A percentile compares a stretch with the other conserved stretches of the same genome.
phyloP scores from a whole-genome alignment of 2,888 invertebrate genomes.

The Drosophila koepferae region DNA sequence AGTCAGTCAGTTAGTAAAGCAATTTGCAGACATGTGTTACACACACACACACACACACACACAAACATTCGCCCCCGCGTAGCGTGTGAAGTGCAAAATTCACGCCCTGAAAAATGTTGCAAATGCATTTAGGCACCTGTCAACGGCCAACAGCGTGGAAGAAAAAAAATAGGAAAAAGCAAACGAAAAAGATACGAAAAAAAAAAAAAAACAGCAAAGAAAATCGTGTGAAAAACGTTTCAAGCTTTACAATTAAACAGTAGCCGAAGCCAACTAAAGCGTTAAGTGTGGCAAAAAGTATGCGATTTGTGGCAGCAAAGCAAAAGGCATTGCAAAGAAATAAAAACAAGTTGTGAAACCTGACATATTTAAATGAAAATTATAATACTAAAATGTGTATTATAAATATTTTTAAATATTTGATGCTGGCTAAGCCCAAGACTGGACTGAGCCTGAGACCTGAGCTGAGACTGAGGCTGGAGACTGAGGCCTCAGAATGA shows the following conservation, averaged over 20 bases:
- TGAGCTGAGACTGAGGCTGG: too few species aligned
- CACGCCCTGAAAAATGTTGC: slow-evolving; percentile 50
- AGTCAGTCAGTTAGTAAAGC: slow-evolving; percentile 74
- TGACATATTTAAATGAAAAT: not conserved
- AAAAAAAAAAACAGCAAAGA: slow-evolving; percentile 1
- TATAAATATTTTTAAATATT: too few species aligned
- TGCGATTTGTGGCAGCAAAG: not conserved
- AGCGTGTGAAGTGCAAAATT: slow-evolving; percentile 33
- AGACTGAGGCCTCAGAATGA: too few species aligned
- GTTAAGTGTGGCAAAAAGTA: slow-evolving; percentile 47
- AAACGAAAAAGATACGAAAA: slow-evolving; percentile 2
- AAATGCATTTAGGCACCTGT: slow-evolving; percentile 67
- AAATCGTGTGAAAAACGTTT: slow-evolving; percentile 47
- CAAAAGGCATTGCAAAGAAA: not conserved
- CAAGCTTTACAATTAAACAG: slow-evolving; percentile 62
- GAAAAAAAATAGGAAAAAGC: slow-evolving; percentile 8
- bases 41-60: slow-evolving; percentile 35
- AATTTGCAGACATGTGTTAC: slow-evolving; percentile 75
- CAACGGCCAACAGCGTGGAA: slow-evolving; percentile 27
- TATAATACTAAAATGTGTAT: not conserved
- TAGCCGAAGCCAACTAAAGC: slow-evolving; percentile 53
- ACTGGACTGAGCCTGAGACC: too few species aligned
- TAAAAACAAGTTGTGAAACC: not conserved
- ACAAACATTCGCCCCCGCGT: slow-evolving; percentile 11
- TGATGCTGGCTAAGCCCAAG: too few species aligned